phyloP scores from a whole-genome alignment of 2,113 vertebrate species.

The Solenodon paradoxus region DNA sequence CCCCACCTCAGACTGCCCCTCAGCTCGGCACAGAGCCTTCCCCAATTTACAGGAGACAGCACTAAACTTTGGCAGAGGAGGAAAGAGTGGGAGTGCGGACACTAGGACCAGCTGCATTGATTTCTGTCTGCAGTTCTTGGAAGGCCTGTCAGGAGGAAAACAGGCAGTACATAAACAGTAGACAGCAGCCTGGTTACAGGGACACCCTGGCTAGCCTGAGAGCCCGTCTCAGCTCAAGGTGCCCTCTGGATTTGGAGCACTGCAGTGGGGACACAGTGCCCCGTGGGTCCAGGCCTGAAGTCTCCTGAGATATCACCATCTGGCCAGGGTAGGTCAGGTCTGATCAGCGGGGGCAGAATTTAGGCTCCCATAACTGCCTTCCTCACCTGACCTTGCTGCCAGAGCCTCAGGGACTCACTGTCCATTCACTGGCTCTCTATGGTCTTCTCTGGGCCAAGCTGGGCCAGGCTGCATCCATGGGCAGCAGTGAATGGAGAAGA shows the following conservation, averaged over 20 bases:
- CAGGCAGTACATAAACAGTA: conserved; percentile 47
- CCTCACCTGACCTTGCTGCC: neutral
- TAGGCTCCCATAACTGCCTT: neutral
- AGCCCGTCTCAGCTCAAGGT: neutral
- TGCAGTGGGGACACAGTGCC: accelerated
- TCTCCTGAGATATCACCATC: neutral
- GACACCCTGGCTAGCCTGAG: neutral
- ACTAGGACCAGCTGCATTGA: conserved; percentile 53
- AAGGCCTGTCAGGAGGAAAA: conserved; percentile 60
- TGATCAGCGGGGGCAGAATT: neutral
- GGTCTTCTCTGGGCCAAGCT: neutral
- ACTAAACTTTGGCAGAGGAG: conserved; percentile 47
- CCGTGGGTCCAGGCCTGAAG: neutral
- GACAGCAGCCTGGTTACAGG: neutral
- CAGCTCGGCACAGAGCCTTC: neutral
- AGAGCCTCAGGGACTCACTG: neutral
- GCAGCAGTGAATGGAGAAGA: neutral
- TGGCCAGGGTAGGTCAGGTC: conserved; percentile 22
- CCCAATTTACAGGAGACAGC: neutral
- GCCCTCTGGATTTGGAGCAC: neutral
- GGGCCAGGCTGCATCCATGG: neutral
- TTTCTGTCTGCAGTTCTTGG: conserved; percentile 71
- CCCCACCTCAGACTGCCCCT: neutral
- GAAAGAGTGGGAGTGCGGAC: neutral
- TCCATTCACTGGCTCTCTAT: neutral